Evolutionary conservation across 1,140 invertebrate species (phyloP), one percentile per base, ranked within the genome.

Genomic region (Penaeus chinensis): DNA sequence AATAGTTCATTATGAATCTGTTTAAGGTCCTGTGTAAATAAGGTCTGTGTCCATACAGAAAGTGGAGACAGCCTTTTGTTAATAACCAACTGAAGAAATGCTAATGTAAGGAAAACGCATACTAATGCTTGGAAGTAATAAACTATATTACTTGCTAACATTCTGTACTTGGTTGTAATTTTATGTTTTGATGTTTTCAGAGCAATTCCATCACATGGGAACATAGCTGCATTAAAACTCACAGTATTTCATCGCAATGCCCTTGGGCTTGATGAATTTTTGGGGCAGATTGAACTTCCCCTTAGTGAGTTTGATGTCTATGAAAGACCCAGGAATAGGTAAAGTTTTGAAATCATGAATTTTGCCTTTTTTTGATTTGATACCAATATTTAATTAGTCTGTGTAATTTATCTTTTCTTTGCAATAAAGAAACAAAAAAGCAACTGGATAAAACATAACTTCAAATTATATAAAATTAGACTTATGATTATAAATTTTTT

Each of bases 251-350:
- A 98, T 93, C 94, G 96, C 89, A 98, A 97, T 91, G 95, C 97
- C 91, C 92, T 99, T 80, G 96, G 97, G 61, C 94, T 96, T 20
- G 97, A 98, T 93, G 97, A 99, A 92, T 98, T 98, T 93, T 93
- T 99, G 85, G 97, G 98, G 86, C 95, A 96, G 92, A 94, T 95
- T 80, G 93, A 94, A 90, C 94, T 98, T 91, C 96, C 97, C 61
- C 93, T 98, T 87, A 95, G 96, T 91, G 95, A 96, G 90, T 96
- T 98, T 92, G 96, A 98, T 92, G 95, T 97, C 20, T 98, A 98
- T 92, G 97, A 98, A 91, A 94, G 96, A 91, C 96, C 97, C 27
- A 95, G 94, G 92, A 96, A 96, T 91, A 95, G 95, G 94, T 97
- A 90, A 91, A 91, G 16, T 16, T 16, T 47, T 27, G 27, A 27